Evolutionary conservation across 2,888 invertebrate genomes (phyloP).

Genomic region (Drosophila setosimentum): DNA sequence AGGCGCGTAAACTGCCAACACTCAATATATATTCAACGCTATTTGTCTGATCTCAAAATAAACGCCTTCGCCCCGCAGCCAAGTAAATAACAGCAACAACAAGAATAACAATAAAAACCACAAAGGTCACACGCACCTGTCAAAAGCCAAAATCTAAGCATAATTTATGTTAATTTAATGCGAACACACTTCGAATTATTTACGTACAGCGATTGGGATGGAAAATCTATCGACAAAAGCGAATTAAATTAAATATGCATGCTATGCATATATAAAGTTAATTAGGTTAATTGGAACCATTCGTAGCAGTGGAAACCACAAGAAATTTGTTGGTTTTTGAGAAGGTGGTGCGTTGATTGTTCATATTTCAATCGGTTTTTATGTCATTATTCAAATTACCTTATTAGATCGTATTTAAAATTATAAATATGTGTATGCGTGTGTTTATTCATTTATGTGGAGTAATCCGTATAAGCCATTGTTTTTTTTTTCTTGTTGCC

Average conservation of each 20-base stretch:
- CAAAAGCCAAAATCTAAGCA: constrained; percentile 62
- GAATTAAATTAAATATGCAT: constrained; percentile 65
- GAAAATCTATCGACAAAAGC: constrained; percentile 25
- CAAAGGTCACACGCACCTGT: constrained; percentile 58
- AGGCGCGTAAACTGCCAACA: constrained; percentile 28
- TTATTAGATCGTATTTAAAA: constrained; percentile 30
- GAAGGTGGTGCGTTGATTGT: constrained; percentile 6
- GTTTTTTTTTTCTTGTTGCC: neutral
- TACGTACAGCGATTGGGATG: constrained; percentile 9
- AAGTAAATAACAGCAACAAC: neutral
- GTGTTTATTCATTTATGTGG: neutral
- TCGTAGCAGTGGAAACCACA: constrained; percentile 12
- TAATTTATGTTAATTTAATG: constrained; percentile 76
- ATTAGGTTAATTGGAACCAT: constrained; percentile 72
- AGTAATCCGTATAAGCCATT: neutral
- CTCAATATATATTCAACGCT: constrained; percentile 27
- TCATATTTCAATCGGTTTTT: constrained; percentile 30
- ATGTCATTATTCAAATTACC: constrained; percentile 41
- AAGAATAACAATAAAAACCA: constrained; percentile 22
- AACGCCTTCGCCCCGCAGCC: constrained; percentile 15
- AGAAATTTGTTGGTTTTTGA: neutral
- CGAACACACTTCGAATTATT: constrained; percentile 41
- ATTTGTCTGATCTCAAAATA: constrained; percentile 38
- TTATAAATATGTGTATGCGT: constrained; percentile 8
- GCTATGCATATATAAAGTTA: constrained; percentile 71